Percentiles rank a stretch among this genome's conserved stretches.
Evolutionary conservation across 2,113 vertebrate genomes (phyloP).

Genomic region (Steatornis caripensis): DNA sequence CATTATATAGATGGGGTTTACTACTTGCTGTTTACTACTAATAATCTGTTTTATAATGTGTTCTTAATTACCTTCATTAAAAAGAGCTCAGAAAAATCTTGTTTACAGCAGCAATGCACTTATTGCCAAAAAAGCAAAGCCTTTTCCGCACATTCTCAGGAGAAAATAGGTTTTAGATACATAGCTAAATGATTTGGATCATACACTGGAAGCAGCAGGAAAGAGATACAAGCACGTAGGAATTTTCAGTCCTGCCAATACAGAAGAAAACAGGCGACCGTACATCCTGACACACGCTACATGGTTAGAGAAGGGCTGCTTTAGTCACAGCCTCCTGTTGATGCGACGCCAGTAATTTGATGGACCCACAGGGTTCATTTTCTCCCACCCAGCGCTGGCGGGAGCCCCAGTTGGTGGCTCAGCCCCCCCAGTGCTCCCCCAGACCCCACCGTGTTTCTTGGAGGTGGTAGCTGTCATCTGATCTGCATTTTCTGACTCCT

Average conservation of each 20-base stretch:
- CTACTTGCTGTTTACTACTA: neutral
- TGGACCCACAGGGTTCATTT: neutral
- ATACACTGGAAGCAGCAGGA: neutral
- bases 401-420: neutral
- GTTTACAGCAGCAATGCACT: neutral
- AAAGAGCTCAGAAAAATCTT: constrained; percentile 8
- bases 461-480: neutral
- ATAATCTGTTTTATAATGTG: constrained; percentile 22
- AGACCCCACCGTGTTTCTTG: neutral
- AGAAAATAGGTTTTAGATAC: neutral
- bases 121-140: neutral
- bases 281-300: accelerated
- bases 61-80: constrained; percentile 30
- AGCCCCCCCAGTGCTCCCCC: accelerated
- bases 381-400: neutral
- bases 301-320: neutral
- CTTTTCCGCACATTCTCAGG: neutral
- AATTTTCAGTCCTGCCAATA: neutral
- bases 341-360: accelerated
- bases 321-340: neutral
- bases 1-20: neutral
- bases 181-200: neutral
- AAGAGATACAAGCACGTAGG: neutral
- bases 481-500: neutral
- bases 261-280: neutral